A percentile compares a stretch with the other conserved stretches of the same genome.
phyloP scores from a whole-genome alignment of 2,888 invertebrate species.

The Vannuccia rotundouncinata region DNA sequence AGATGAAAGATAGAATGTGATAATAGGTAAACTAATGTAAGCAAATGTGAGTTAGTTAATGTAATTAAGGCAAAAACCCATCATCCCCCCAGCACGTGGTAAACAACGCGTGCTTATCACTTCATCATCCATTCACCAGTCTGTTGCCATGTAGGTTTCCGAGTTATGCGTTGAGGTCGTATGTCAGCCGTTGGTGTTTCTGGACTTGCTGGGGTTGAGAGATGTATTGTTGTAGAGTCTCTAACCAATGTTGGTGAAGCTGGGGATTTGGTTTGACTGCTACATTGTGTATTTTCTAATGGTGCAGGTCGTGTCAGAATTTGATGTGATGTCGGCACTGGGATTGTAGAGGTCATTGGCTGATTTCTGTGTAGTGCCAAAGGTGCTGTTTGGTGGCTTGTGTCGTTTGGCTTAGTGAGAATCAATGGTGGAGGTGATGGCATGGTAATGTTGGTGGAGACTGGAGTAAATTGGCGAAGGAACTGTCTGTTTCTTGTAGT shows the following conservation, averaged over 20 bases:
- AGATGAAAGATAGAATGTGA: no score
- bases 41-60: no score
- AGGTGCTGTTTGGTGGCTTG: background rate
- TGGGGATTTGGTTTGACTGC: background rate
- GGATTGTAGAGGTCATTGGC: background rate
- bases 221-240: background rate
- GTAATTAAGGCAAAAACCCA: background rate
- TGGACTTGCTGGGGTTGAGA: background rate
- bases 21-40: no score
- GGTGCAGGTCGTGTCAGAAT: background rate
- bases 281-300: conserved; percentile 11
- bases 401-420: background rate
- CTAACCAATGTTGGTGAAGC: background rate
- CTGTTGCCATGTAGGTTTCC: background rate
- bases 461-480: conserved; percentile 12
- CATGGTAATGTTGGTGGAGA: background rate
- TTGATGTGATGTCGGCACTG: background rate
- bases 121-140: background rate
- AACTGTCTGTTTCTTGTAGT: conserved; percentile 1
- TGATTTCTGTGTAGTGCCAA: background rate
- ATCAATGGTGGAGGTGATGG: conserved; percentile 1
- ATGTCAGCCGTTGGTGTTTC: background rate
- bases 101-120: background rate
- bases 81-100: background rate
- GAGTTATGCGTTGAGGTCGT: background rate